These are phyloP conservation scores for Argopecten irradians DNA, from an alignment of 1,140 invertebrate species.

Conservation along the genomic window DNA sequence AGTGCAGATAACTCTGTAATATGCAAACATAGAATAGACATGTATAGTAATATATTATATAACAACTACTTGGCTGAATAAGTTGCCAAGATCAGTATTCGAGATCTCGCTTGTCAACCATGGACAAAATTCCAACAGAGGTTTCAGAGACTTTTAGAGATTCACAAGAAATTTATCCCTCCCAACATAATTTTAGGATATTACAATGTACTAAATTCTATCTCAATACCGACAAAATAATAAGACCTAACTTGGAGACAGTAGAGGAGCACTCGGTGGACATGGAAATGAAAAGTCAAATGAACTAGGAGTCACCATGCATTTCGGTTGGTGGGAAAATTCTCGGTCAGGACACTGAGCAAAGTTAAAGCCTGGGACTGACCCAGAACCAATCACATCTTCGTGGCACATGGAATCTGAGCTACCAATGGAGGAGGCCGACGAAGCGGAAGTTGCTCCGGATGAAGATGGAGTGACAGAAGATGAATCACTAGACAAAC, in stretches of 20 bases:
- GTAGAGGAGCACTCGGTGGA: conserved; percentile 47
- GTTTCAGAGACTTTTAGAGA: too few relatives aligned
- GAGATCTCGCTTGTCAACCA: too few relatives aligned
- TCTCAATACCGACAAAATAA: too few relatives aligned
- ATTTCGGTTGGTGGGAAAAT: conserved; percentile 39
- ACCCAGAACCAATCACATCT: conserved; percentile 47
- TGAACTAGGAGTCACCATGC: conserved; percentile 46
- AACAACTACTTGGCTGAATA: too few relatives aligned
- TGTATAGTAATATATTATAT: too few relatives aligned
- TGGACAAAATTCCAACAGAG: too few relatives aligned
- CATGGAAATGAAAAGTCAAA: conserved; percentile 46
- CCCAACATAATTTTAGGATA: too few relatives aligned
- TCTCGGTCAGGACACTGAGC: conserved; percentile 36
- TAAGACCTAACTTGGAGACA: conserved; percentile 53
- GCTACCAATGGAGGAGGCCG: conserved; percentile 49
- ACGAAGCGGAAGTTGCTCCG: conserved; percentile 43
- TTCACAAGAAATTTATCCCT: too few relatives aligned
- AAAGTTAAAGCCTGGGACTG: conserved; percentile 29
- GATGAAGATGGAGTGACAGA: conserved; percentile 29
- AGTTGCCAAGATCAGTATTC: too few relatives aligned
- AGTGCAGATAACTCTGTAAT: too few relatives aligned
- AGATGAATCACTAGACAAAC: conserved; percentile 18
- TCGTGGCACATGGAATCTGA: conserved; percentile 49
- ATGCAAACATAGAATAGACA: too few relatives aligned
- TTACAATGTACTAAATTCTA: too few relatives aligned